Evolutionary conservation across 2,888 invertebrate species (phyloP), one percentile per base, ranked within the genome.

Genomic region (Coecobrya sp.): DNA sequence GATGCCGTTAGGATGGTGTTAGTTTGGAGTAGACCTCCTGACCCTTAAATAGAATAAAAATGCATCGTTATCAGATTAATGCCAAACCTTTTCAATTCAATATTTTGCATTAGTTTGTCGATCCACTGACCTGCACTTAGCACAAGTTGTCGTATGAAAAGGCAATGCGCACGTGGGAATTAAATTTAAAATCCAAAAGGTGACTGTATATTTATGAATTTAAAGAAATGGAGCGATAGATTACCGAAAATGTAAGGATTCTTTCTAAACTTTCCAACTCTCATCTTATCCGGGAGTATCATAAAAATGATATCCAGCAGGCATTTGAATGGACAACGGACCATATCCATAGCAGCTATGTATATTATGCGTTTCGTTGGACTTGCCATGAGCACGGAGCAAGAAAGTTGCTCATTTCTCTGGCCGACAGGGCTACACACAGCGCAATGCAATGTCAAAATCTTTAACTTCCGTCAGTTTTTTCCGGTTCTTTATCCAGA

Each of bases 401-500:
- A 13, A 49, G 13, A 13, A 49, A 49, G 49, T 13, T 13, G 49
- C 11, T 49, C 49, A 49, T 49, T 13, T 13, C 49, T 49, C 11
- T 49, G 49, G 49, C 10, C 13, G 49, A 49, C 11, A 49, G 10
- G 42, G 19, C 10, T n/a, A 4, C 36, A 70, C 4, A 19, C 25
- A 7, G 10, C 22, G 22, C 22, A 7, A 55, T 55, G 36, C 55
- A 55, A 55, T 81, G 81, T 81, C 59, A 79, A 42, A 82, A 68
- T 36, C 5, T 65, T 59, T 70, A 42, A 59, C 81, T 55, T 82
- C 84, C 70, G 68, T 79, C 89, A 59, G 45, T 42, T 65, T 68
- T 68, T 73, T 84, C 89, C 73, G 70, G 84, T 73, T 84, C 73
- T 70, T 73, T 84, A 89, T 59, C 81, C 1, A 70, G 68, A 42